These are phyloP conservation scores for Tinamus major DNA, from an alignment of 2,797 vertebrate species.

Conservation along the genomic window DNA sequence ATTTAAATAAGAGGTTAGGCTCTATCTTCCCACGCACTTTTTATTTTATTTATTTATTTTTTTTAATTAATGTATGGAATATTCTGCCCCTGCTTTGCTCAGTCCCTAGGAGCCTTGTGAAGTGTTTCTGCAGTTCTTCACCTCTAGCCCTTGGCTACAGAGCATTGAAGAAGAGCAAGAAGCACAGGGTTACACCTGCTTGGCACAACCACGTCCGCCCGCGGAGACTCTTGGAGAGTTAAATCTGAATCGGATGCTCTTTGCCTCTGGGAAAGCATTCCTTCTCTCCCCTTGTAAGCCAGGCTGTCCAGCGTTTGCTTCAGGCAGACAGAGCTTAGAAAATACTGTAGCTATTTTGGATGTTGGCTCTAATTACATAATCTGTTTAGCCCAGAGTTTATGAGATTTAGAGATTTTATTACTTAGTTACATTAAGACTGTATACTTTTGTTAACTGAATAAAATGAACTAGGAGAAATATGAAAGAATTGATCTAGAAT, in stretches of 20 bases:
- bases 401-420: background rate
- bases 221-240: background rate
- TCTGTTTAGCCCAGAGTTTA: background rate
- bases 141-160: fast-evolving
- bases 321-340: background rate
- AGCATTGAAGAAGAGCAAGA: fast-evolving
- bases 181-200: background rate
- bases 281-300: background rate
- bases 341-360: background rate
- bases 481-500: background rate
- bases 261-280: background rate
- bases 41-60: too few species aligned
- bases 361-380: background rate
- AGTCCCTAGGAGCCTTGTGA: background rate
- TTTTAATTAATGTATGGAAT: background rate
- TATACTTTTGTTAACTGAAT: background rate
- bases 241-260: background rate
- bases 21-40: background rate
- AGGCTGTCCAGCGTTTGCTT: background rate
- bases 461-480: background rate
- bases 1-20: background rate
- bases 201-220: background rate
- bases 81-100: background rate
- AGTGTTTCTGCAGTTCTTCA: background rate
- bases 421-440: background rate